Evolutionary conservation across 2,797 vertebrate species (phyloP), one percentile per base, ranked within the genome.

Genomic region (Setipinna tenuifilis): DNA sequence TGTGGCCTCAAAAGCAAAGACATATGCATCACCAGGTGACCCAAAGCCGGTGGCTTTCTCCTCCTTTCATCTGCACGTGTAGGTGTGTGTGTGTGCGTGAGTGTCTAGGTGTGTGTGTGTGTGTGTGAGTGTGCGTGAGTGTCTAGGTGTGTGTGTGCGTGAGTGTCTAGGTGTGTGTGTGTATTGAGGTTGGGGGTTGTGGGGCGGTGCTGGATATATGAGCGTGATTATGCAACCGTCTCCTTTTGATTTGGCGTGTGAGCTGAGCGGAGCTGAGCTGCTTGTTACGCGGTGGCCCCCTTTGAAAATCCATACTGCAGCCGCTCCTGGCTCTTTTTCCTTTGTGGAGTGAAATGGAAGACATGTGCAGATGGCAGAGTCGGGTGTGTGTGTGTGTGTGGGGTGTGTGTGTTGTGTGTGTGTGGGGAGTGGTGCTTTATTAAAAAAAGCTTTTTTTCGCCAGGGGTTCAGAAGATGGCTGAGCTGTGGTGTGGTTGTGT

Each of bases 201-300:
- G 82, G 84, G 28, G 68, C 5, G 28, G 59, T 82, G 23, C 50
- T 46, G 44, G 65, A 86, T 83, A 62, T 86, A 85, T 86, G 86
- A 87, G 75, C 81, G 44, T 88, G 85, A 90, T 91, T 90, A 87
- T 82, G 46, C 81, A 84, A 88, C 68, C 57, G 80, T 61, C 83
- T 85, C 12, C 0, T 88, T 86, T 87, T 88, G 59, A 89, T 86
- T 85, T 88, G 62, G 83, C 31, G 71, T 85, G 86, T 10, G 65
- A n/a, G n/a, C n/a, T n/a, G 46, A 48, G 46, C 50, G 7, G 50
- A 54, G 50, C 23, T 14, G 85, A 82, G 85, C 87, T 86, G 81
- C 83, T 88, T 87, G 88, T 86, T 82, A 85, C 82, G 58, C 2
- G 58, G 58, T 28, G 31, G 78, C 83, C 75, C 59, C 87, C 84